Evolutionary conservation across 1,140 invertebrate species (phyloP).

Genomic region (Orussus abietinus): DNA sequence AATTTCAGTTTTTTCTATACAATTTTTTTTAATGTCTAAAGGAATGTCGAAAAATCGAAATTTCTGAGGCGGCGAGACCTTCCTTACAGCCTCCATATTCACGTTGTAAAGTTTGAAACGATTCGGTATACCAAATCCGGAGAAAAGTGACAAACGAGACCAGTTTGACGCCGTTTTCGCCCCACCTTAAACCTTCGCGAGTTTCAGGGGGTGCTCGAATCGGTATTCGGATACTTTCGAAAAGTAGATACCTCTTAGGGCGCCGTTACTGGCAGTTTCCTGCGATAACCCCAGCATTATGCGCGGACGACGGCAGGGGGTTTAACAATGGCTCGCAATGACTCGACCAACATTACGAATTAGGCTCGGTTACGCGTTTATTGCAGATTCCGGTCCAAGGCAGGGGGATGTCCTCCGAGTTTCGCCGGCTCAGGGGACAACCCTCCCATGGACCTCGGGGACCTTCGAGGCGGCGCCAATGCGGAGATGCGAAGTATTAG

Average conservation of each 20-base stretch:
- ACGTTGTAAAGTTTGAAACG: no score
- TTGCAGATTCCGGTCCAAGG: slow-evolving; percentile 43
- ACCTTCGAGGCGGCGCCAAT: slow-evolving; percentile 37
- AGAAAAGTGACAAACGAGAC: no score
- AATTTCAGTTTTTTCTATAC: no score
- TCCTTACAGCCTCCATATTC: no score
- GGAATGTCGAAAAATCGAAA: no score
- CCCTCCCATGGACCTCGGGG: slow-evolving; percentile 11
- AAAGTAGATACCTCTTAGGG: slow-evolving; percentile 25
- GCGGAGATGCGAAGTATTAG: slow-evolving; percentile 51
- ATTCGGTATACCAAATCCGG: no score
- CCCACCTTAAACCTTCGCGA: no score
- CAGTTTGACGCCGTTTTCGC: no score
- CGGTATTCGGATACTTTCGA: slow-evolving; percentile 9
- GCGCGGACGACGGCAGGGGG: slow-evolving; percentile 18
- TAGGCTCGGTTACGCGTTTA: slow-evolving; percentile 54
- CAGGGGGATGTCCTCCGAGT: slow-evolving; percentile 31
- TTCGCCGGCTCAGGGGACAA: slow-evolving; percentile 9
- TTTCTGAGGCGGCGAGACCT: no score
- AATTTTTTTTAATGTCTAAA: no score
- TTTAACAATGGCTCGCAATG: slow-evolving; percentile 44
- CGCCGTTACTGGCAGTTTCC: slow-evolving; percentile 48
- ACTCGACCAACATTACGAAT: slow-evolving; percentile 49
- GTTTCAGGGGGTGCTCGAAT: slow-evolving; percentile 10
- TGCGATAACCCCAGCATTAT: slow-evolving; percentile 41